Conservation (phyloP, 2,888 invertebrate species). For the Phlogophora meticulosa region DNA sequence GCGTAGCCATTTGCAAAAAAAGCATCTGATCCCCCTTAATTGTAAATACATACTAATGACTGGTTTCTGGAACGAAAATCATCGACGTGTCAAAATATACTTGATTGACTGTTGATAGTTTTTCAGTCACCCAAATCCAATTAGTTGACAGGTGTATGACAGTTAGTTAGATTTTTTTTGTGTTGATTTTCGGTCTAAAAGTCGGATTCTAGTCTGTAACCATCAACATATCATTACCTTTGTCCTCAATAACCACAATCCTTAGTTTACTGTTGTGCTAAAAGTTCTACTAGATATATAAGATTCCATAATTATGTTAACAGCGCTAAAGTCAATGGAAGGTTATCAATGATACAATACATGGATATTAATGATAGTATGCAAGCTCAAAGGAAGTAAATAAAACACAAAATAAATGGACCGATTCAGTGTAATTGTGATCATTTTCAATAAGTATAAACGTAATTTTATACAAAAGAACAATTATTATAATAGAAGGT, state of each 20-base stretch:
- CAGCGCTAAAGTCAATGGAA: conserved; percentile 3
- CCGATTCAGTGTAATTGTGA: conserved; percentile 83
- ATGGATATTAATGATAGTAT: conserved; percentile 23
- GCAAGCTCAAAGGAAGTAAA: conserved; percentile 70
- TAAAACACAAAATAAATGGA: conserved; percentile 83
- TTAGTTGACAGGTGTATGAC: not conserved
- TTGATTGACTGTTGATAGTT: not conserved
- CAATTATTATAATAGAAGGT: conserved; percentile 59
- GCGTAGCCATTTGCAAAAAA: too few relatives aligned
- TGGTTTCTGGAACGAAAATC: not conserved
- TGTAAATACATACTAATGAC: not conserved
- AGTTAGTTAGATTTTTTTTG: not conserved
- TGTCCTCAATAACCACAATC: not conserved
- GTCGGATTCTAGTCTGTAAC: not conserved
- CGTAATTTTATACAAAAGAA: conserved; percentile 75
- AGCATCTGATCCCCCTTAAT: not conserved
- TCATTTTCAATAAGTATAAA: conserved; percentile 72
- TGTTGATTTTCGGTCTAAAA: not conserved
- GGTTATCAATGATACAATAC: conserved; percentile 27
- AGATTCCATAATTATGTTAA: not conserved
- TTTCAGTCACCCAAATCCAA: not conserved
- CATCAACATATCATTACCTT: not conserved
- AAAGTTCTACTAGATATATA: not conserved
- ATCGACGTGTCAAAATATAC: not conserved
- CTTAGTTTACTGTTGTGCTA: not conserved